Evolutionary conservation across 2,797 vertebrate species (phyloP).

Genomic region (Calcarius lapponicus): DNA sequence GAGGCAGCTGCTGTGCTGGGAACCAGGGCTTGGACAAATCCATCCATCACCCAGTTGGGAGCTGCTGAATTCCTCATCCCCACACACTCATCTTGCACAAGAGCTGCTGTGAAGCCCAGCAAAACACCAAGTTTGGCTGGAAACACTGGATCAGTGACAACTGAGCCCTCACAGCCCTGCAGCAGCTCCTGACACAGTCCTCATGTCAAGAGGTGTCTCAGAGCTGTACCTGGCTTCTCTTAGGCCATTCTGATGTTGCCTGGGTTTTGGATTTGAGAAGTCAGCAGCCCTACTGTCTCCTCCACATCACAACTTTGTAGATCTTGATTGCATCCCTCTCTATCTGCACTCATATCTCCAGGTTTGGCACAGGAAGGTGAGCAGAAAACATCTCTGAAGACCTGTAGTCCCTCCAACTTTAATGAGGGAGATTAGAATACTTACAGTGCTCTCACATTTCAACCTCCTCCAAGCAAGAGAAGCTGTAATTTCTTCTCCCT

Average conservation of each 20-base stretch:
- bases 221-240: background rate
- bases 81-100: background rate
- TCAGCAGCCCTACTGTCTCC: background rate
- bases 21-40: background rate
- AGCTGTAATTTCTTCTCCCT: background rate
- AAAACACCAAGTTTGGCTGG: background rate
- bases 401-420: background rate
- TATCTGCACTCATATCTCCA: background rate
- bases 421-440: background rate
- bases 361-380: background rate
- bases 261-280: background rate
- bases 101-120: background rate
- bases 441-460: background rate
- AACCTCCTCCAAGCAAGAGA: background rate
- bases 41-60: background rate
- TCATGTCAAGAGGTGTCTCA: background rate
- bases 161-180: background rate
- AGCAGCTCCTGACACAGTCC: background rate
- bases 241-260: background rate
- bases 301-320: background rate
- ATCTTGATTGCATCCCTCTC: background rate
- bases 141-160: background rate
- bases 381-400: background rate
- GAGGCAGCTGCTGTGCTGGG: background rate
- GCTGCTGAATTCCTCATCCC: background rate